Conservation (phyloP, 2,797 vertebrate genomes). For the Cetoscarus ocellatus region DNA sequence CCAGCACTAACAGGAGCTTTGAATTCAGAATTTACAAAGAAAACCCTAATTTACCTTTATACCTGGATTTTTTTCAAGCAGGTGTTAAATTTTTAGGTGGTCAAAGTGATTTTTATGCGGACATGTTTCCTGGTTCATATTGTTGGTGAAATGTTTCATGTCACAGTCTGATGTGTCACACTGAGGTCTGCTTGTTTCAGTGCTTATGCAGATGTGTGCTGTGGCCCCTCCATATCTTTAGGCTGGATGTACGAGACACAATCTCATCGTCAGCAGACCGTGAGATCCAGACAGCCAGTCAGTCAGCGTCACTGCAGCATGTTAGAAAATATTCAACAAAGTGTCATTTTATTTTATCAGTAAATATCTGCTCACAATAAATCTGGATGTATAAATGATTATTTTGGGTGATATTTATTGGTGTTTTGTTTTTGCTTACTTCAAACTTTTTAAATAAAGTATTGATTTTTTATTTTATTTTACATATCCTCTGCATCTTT, state of each 20-base stretch:
- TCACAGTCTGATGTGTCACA: neutral
- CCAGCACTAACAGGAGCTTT: too few relatives aligned
- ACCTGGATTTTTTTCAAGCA: neutral
- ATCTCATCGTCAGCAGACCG: conserved; percentile 60
- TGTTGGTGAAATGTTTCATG: conserved; percentile 1
- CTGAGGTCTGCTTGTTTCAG: conserved; percentile 44
- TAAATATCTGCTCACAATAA: neutral
- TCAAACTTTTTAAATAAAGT: too few relatives aligned
- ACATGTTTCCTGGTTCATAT: neutral
- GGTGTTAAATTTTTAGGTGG: neutral
- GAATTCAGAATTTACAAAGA: neutral
- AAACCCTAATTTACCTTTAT: too few relatives aligned
- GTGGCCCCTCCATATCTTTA: conserved; percentile 1
- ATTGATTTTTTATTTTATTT: neutral
- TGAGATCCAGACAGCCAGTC: conserved; percentile 55
- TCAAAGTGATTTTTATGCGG: neutral
- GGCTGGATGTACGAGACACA: conserved; percentile 22
- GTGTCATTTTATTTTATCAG: neutral
- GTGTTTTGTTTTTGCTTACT: too few relatives aligned
- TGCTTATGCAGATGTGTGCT: conserved; percentile 24
- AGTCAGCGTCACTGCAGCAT: conserved; percentile 15
- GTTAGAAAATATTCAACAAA: neutral
- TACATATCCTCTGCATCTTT: neutral
- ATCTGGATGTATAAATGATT: too few relatives aligned
- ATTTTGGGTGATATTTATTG: too few relatives aligned